Base-by-base conservation (phyloP, 2,113 vertebrate genomes). In the Chlorocebus sabaeus region DNA sequence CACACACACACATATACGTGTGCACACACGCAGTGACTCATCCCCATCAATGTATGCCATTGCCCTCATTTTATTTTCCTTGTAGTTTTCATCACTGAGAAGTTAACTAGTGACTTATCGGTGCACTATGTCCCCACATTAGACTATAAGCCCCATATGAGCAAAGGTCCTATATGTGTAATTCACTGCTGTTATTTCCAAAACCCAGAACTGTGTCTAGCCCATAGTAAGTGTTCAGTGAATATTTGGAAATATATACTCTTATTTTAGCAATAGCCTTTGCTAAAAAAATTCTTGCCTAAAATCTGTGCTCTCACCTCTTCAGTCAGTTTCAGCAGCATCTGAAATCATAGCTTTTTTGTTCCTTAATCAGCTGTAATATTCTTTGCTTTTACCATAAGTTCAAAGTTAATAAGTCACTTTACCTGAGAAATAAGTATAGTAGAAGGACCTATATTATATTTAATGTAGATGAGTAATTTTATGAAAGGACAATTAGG, bases 1-100 rank as follows among this genome's bases (percentile, higher is more conserved):
- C 23, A 64, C 32, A 70, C 16, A 11, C 1, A 57, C 9, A 40
- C 35, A 25, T 27, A 67, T 12, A 67, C 13, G 0, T 0, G n/a
- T 1, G 23, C 38, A 72, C 13, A 43, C 8, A 57, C 2, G 3
- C 0, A 27, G 20, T 70, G 16, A 81, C 14, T 70, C 50, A 85
- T 61, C 13, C 3, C 14, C 27, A 68, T 35, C 6, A 80, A 22
- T 82, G 23, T 57, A 3, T 67, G 79, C 6, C 3, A 72, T 32
- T 70, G 16, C 8, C 8, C 4, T 27, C 35, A 90, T 75, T 78
- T 52, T 50, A 87, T 59, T 81, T 82, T 48, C 12, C 43, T 45
- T 68, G 14, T 75, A 73, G 3, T 22, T 75, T 64, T 68, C 64
- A 67, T 73, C 38, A 76, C 18, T 59, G 20, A 89, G 2, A 48